Evolutionary conservation across 2,888 invertebrate genomes (phyloP), one percentile per base, ranked within the genome.

Genomic region (Silvanus unidentatus): DNA sequence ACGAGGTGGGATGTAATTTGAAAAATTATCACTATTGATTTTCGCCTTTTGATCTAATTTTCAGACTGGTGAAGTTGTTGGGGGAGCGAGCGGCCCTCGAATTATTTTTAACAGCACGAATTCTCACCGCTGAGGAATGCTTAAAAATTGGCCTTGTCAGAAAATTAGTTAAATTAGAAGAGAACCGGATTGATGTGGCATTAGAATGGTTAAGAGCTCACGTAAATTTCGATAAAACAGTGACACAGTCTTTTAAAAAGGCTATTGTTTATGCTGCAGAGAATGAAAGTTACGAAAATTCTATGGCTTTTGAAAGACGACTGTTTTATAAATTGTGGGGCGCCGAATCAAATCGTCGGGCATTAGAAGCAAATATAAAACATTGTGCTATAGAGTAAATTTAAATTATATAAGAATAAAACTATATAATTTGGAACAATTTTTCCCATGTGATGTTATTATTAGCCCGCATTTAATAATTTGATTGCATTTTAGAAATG

Each of bases 281-380:
- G 12, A 35, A 16, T 8, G 39, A 52, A 28, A 43, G 42, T 13
- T 50, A 52, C 15, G 49, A 58, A 4, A 47, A 54, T 16, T 49
- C 55, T 1, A 40, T 63, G 8, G 36, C 36, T 5, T 46, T 45
- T n/a, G 69, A 69, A 49, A 53, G 54, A 39, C 32, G 53, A 9
- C 42, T 58, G 27, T 64, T 66, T 49, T 45, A 49, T 22, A 54
- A 58, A 0, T 59, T 63, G 30, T 69, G 66, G 65, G 67, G 69
- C 10, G 57, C 56, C 2, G 52, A 56, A 32, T 43, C 59, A 15
- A 65, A 69, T 45, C 45, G 48, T 16, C 47, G 54, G 16, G 65
- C 64, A 2, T 50, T 69, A 32, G 38, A 38, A 13, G 60, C 52
- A 37, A 54, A 56, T 15, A 58, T 67, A 15, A 65, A 64, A 47